Evolutionary conservation across 2,113 vertebrate genomes (phyloP).

Genomic region (Gadus macrocephalus): DNA sequence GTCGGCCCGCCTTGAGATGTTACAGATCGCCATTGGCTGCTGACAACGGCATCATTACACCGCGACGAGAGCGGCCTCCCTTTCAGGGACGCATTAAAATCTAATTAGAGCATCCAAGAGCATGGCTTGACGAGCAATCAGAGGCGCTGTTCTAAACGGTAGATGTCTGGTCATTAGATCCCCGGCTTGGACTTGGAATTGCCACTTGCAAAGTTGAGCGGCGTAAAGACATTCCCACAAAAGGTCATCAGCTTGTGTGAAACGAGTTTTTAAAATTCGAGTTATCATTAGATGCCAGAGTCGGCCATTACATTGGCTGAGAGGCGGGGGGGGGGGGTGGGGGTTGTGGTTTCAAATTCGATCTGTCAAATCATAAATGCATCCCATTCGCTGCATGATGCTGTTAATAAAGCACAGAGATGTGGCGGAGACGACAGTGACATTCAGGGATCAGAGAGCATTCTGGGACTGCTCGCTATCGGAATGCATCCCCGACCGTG

Average conservation of each 20-base stretch:
- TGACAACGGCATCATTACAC: slow-evolving; percentile 77
- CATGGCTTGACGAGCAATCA: slow-evolving; percentile 65
- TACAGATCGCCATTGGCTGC: slow-evolving; percentile 69
- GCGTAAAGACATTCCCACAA: slow-evolving; percentile 56
- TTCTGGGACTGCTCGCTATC: slow-evolving; percentile 57
- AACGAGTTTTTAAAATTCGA: slow-evolving; percentile 68
- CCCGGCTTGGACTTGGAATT: slow-evolving; percentile 67
- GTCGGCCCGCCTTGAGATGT: slow-evolving; percentile 68
- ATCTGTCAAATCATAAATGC: slow-evolving; percentile 55
- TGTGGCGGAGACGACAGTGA: slow-evolving; percentile 60
- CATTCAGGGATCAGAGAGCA: slow-evolving; percentile 73
- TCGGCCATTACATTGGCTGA: slow-evolving; percentile 51
- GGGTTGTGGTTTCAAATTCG: slow-evolving; percentile 16
- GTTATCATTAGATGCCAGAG: slow-evolving; percentile 63
- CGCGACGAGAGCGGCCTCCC: slow-evolving; percentile 71
- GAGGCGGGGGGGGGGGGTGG: no score
- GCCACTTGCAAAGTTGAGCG: slow-evolving; percentile 70
- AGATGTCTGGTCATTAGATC: slow-evolving; percentile 65
- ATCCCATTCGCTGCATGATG: slow-evolving; percentile 61
- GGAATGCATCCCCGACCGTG: slow-evolving; percentile 55
- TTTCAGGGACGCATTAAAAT: slow-evolving; percentile 78
- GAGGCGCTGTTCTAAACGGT: slow-evolving; percentile 57
- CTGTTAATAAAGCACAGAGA: slow-evolving; percentile 58
- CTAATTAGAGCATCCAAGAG: slow-evolving; percentile 74
- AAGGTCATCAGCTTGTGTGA: slow-evolving; percentile 74